phyloP scores from a whole-genome alignment of 2,888 invertebrate species.

The Acanthoscelides obtectus region DNA sequence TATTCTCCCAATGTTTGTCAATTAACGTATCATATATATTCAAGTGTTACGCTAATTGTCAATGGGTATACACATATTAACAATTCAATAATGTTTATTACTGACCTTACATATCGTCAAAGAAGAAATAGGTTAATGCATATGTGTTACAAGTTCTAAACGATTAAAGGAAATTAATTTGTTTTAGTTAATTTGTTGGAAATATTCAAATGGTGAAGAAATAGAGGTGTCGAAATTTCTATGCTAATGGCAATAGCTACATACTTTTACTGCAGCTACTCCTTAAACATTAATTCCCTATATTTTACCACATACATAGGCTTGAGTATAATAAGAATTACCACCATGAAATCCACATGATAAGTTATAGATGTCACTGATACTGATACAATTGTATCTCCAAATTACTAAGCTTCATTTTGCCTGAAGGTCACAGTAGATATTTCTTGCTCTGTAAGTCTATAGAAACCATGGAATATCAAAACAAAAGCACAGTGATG shows the following conservation, averaged over 20 bases:
- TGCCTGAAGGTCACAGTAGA: too few species aligned
- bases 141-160: neutral
- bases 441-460: too few species aligned
- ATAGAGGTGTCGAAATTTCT: neutral
- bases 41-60: neutral
- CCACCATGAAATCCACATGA: too few species aligned
- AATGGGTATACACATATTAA: neutral
- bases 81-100: neutral
- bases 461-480: too few species aligned
- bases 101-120: neutral
- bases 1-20: neutral
- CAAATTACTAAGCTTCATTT: too few species aligned
- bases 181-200: neutral
- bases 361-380: too few species aligned
- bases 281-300: too few species aligned
- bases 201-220: neutral
- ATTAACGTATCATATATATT: neutral
- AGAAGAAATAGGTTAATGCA: neutral
- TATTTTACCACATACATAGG: too few species aligned
- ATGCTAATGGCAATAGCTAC: neutral
- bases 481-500: too few species aligned
- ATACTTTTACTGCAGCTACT: too few species aligned
- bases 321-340: too few species aligned
- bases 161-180: neutral
- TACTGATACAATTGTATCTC: too few species aligned